A percentile compares a stretch with the other conserved stretches of the same genome.
These are phyloP conservation scores for Cygnus atratus DNA, from an alignment of 2,113 vertebrate genomes.

Conservation along the genomic window DNA sequence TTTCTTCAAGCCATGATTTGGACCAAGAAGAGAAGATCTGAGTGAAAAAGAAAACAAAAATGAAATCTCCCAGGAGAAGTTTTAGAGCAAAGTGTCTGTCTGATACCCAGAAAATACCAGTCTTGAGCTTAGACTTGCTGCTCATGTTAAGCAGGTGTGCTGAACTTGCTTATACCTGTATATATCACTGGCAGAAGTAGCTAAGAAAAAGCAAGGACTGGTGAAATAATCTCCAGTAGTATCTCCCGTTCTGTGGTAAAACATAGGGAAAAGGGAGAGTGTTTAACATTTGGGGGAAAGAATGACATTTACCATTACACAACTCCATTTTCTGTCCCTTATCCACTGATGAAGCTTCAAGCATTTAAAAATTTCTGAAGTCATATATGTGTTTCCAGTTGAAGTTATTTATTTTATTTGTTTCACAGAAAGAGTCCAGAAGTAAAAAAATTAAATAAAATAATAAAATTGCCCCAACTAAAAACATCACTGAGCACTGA, in stretches of 20 bases:
- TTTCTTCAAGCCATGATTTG: not conserved
- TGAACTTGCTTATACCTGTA: not conserved
- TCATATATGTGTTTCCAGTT: not conserved
- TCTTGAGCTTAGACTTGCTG: not conserved
- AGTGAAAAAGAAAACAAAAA: not conserved
- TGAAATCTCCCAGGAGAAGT: not conserved
- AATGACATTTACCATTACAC: not conserved
- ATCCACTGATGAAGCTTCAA: not conserved
- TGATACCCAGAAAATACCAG: not conserved
- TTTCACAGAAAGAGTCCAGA: not conserved
- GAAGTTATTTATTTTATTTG: not conserved
- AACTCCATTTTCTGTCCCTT: not conserved
- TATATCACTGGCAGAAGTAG: not conserved
- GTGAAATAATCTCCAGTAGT: not conserved
- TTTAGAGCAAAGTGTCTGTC: not conserved
- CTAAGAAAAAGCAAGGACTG: not conserved
- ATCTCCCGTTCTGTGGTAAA: not conserved
- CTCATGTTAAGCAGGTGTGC: not conserved
- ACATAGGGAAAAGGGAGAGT: not conserved
- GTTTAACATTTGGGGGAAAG: not conserved
- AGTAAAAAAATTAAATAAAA: not conserved
- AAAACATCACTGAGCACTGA: not conserved
- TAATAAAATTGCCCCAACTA: not conserved
- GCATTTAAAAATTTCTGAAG: not conserved
- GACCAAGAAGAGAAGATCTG: not conserved